Base-by-base conservation (phyloP, 2,888 invertebrate genomes). In the Cyaniris semiargus region DNA sequence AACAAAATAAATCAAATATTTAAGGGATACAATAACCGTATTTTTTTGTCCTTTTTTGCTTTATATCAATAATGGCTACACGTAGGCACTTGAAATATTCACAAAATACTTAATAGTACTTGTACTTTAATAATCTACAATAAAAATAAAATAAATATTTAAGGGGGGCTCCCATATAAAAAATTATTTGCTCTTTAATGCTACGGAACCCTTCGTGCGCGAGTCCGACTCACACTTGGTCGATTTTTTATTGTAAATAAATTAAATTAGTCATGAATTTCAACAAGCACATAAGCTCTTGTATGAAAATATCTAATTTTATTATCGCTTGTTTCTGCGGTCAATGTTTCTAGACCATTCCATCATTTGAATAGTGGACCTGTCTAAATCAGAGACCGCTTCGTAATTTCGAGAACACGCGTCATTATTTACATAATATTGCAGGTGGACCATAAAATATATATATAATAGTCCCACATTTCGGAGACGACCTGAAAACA, bases 261-360 rank as follows among this genome's bases (percentile, higher is more conserved):
- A 58, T 58, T 7, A 58, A 58, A 58, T 58, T 58, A 58, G 58
- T 58, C 18, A 56, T 18, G 21, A 21, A 21, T 58, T 58, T 58
- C 21, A 21, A 58, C 21, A 21, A 58, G 58, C 58, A 58, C 53
- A 53, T 53, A 53, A 53, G 18, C 53, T 53, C 23, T 60, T 60
- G 10, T 23, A 23, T 60, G 60, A 23, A 60, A 60, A 60, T 21
- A 60, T 60, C 60, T 60, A 60, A 60, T 60, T 60, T 60, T 60
- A 23, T 13, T 60, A 60, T 60, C 60, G 13, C 60, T 8, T 10
- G 60, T 60, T 60, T 10, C 23, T 60, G 23, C 60, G 60, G 60
- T 60, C 23, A 21, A 60, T 23, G 60, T 60, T 60, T 60, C 58
- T 60, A 60, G 60, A 60, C 60, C 60, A 13, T 60, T 60, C 60